These are phyloP conservation scores for Felis catus DNA, from an alignment of 2,113 vertebrate genomes.

Conservation along the genomic window F.catus_Fca126_mat1.0 CM031419.1:216753001-216753500, in stretches of 20 bases:
- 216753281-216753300: neutral
- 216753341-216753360: accelerated
- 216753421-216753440: neutral
- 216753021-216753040: neutral
- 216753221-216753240: conserved; percentile 66
- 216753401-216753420: too few species aligned
- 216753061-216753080: accelerated
- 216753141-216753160: neutral
- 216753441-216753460: accelerated
- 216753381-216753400: neutral
- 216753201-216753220: conserved; percentile 73
- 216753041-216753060: neutral
- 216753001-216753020: neutral
- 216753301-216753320: neutral
- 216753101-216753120: accelerated
- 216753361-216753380: neutral
- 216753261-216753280: neutral
- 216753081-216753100: accelerated
- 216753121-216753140: neutral
- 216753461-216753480: neutral
- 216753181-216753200: conserved; percentile 50
- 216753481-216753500: neutral
- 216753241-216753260: conserved; percentile 41
- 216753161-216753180: conserved; percentile 63
- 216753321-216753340: neutral